Base-by-base conservation (phyloP, 2,888 invertebrate genomes). In the Eretmocerus hayati region DNA sequence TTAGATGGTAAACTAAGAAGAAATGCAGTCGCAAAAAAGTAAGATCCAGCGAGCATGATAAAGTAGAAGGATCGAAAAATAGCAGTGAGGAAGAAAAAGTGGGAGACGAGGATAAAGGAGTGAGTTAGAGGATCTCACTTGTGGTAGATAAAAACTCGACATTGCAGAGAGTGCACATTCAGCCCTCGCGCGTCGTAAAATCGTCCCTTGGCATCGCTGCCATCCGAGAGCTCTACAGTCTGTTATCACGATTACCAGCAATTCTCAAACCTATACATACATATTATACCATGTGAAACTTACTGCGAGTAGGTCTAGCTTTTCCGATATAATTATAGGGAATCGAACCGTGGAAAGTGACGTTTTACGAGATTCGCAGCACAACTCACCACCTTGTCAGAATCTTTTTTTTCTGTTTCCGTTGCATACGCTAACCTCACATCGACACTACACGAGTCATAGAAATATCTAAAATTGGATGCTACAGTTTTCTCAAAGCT, bases 321-420 rank as follows among this genome's bases (percentile, higher is more conserved):
- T n/a, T n/a, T n/a, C n/a, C n/a, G n/a, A n/a, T n/a, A n/a, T n/a
- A n/a, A n/a, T n/a, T n/a, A n/a, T n/a, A n/a, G n/a, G n/a, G n/a
- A n/a, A n/a, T n/a, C n/a, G n/a, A n/a, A n/a, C 50, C 45, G 45
- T 37, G 46, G 46, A 48, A 54, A 54, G 51, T 51, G 51, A 51
- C 51, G 46, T 43, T 51, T 53, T 45, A 48, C 53, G n/a, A n/a
- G n/a, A n/a, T n/a, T n/a, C n/a, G n/a, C n/a, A n/a, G n/a, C n/a
- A n/a, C n/a, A n/a, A n/a, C n/a, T n/a, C n/a, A n/a, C n/a, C n/a
- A n/a, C n/a, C n/a, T n/a, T n/a, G n/a, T n/a, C n/a, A n/a, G n/a
- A n/a, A n/a, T n/a, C n/a, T n/a, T n/a, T n/a, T n/a, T n/a, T n/a
- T n/a, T n/a, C n/a, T n/a, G n/a, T n/a, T n/a, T n/a, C n/a, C n/a